A percentile compares a stretch with the other conserved stretches of the same genome.
These are phyloP conservation scores for Drosophila mayaguana DNA, from an alignment of 2,888 invertebrate genomes.

Conservation along the genomic window DNA sequence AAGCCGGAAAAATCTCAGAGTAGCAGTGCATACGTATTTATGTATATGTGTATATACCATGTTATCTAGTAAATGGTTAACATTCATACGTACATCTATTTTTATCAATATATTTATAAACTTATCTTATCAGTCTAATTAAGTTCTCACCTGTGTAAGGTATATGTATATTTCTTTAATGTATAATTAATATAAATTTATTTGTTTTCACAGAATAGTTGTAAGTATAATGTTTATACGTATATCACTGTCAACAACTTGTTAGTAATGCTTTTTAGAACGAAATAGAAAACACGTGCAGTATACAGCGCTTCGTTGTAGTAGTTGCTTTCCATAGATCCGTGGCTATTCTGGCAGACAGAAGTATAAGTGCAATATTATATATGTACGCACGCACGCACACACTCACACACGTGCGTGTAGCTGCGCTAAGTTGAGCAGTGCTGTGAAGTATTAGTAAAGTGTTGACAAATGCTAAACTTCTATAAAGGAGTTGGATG, in stretches of 20 bases:
- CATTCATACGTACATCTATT: neutral
- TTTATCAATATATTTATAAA: neutral
- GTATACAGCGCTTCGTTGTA: conserved; percentile 2
- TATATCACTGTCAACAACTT: conserved; percentile 2
- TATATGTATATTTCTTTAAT: neutral
- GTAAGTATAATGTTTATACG: neutral
- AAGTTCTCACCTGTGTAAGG: neutral
- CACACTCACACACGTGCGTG: neutral
- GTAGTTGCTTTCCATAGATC: conserved; percentile 25
- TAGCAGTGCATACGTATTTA: neutral
- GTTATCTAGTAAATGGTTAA: neutral
- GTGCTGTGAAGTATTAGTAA: conserved; percentile 37
- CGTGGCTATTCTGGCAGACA: conserved; percentile 8
- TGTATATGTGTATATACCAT: too few species aligned
- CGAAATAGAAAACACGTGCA: conserved; percentile 19
- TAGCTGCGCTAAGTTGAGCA: conserved; percentile 1
- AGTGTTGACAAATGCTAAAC: conserved; percentile 28
- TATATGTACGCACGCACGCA: neutral
- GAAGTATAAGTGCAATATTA: neutral
- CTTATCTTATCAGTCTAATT: neutral
- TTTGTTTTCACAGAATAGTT: neutral
- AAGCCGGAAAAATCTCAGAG: neutral
- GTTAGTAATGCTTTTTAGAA: neutral
- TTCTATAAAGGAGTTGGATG: neutral
- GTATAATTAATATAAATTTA: neutral